Percentiles rank a stretch among this genome's conserved stretches.
phyloP scores from a whole-genome alignment of 2,113 vertebrate genomes.

The Pitta sordida region DNA sequence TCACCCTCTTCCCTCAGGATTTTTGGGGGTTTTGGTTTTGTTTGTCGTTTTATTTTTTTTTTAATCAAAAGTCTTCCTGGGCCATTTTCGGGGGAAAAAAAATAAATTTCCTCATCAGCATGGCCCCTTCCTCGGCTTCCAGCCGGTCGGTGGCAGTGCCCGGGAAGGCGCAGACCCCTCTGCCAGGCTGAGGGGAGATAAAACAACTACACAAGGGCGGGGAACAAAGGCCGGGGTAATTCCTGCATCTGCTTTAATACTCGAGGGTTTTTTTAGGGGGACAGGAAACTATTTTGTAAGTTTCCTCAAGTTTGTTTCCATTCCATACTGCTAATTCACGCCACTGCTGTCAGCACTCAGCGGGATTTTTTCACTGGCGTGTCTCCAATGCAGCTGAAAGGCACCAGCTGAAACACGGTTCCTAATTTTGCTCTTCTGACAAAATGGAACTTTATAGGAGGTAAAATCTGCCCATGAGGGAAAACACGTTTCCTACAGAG shows the following conservation, averaged over 20 bases:
- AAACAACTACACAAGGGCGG: not conserved
- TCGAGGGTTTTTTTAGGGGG: not conserved
- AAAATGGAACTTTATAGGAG: accelerated
- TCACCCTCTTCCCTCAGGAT: no score
- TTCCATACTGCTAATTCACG: no score
- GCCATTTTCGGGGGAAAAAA: no score
- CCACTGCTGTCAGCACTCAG: accelerated
- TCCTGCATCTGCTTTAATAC: not conserved
- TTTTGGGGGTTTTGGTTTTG: no score
- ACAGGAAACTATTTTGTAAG: not conserved
- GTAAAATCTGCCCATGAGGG: accelerated
- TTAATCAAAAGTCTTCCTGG: no score
- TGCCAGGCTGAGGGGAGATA: not conserved
- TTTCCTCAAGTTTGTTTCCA: not conserved
- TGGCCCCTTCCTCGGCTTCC: no score
- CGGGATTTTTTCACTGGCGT: not conserved
- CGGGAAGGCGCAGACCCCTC: no score
- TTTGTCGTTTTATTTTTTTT: no score
- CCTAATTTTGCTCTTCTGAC: not conserved
- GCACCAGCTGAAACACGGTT: not conserved
- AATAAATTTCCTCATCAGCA: no score
- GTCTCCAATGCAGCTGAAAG: not conserved
- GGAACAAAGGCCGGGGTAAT: not conserved
- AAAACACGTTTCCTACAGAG: not conserved
- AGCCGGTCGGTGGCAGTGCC: no score